Conservation (phyloP, 2,113 vertebrate genomes). For the Sceloporus undulatus region DNA sequence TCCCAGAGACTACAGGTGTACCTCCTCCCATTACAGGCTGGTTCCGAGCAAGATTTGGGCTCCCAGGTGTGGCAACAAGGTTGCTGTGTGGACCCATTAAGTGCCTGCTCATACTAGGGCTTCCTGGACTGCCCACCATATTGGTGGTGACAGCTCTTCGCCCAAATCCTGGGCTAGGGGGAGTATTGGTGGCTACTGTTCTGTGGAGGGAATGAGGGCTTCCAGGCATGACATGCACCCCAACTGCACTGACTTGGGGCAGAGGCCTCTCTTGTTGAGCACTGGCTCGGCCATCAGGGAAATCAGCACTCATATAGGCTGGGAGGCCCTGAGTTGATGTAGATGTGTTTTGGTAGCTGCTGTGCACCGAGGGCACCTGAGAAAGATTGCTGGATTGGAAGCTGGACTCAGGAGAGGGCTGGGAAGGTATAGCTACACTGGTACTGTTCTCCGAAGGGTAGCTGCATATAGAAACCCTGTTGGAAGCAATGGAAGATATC, state of each 20-base stretch:
- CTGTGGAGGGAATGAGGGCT: conserved; percentile 84
- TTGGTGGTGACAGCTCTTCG: conserved; percentile 74
- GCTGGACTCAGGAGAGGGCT: conserved; percentile 80
- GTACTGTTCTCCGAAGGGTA: conserved; percentile 81
- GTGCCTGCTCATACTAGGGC: conserved; percentile 66
- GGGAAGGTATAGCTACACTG: conserved; percentile 79
- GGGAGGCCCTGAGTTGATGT: conserved; percentile 67
- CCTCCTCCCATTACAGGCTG: conserved; percentile 69
- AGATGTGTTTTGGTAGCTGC: conserved; percentile 80
- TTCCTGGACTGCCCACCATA: conserved; percentile 63
- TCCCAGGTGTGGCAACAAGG: conserved; percentile 79
- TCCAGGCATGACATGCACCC: conserved; percentile 77
- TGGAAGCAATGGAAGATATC: conserved; percentile 9
- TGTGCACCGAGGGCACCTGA: conserved; percentile 77
- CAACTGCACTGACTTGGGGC: conserved; percentile 65
- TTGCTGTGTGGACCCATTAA: conserved; percentile 50
- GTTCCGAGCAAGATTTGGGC: conserved; percentile 88
- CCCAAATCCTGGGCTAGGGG: conserved; percentile 79
- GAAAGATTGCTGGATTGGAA: conserved; percentile 78
- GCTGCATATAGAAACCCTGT: conserved; percentile 76
- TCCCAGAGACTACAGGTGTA: conserved; percentile 79
- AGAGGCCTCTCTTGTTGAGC: conserved; percentile 67
- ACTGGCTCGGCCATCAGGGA: conserved; percentile 46
- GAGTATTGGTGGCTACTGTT: conserved; percentile 81
- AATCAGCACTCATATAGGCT: conserved; percentile 62